Percentiles rank a stretch among this genome's conserved stretches.
Evolutionary conservation across 2,888 invertebrate species (phyloP).

Genomic region (Perizoma affinitatum): DNA sequence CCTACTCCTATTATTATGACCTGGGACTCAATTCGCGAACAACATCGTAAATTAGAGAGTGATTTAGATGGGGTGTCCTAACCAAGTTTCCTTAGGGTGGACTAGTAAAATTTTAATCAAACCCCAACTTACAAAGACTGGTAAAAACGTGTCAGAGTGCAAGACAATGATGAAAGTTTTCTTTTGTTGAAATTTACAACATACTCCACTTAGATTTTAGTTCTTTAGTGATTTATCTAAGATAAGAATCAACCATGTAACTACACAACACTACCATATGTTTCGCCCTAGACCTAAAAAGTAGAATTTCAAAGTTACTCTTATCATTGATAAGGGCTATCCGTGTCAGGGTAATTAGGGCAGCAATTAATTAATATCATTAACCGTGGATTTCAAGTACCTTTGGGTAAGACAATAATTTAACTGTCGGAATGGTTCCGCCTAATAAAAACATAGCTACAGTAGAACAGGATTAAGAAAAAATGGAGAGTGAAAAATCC

Average conservation of each 20-base stretch:
- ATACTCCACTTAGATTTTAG: no score
- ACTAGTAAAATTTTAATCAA: conserved; percentile 23
- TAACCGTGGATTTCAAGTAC: conserved; percentile 23
- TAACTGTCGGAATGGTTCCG: not conserved
- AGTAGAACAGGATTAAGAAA: no score
- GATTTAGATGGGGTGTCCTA: conserved; percentile 23
- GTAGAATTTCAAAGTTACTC: conserved; percentile 20
- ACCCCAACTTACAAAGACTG: conserved; percentile 4
- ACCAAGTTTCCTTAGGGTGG: conserved; percentile 13
- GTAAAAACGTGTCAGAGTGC: conserved; percentile 1
- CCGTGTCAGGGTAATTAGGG: conserved; percentile 40
- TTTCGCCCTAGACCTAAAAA: conserved; percentile 37
- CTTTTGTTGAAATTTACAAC: not conserved
- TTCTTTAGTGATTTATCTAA: no score
- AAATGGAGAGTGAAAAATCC: no score
- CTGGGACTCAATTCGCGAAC: conserved; percentile 17
- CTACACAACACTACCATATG: no score
- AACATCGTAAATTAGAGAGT: conserved; percentile 24
- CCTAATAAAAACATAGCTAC: no score
- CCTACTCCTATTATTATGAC: conserved; percentile 1
- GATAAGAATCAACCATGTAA: no score
- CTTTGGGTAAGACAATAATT: conserved; percentile 5
- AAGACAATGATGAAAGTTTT: not conserved
- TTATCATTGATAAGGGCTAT: conserved; percentile 38
- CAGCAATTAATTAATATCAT: conserved; percentile 22